Evolutionary conservation across 2,888 invertebrate genomes (phyloP), one percentile per base, ranked within the genome.

Genomic region (Drosophila flavopinicola): DNA sequence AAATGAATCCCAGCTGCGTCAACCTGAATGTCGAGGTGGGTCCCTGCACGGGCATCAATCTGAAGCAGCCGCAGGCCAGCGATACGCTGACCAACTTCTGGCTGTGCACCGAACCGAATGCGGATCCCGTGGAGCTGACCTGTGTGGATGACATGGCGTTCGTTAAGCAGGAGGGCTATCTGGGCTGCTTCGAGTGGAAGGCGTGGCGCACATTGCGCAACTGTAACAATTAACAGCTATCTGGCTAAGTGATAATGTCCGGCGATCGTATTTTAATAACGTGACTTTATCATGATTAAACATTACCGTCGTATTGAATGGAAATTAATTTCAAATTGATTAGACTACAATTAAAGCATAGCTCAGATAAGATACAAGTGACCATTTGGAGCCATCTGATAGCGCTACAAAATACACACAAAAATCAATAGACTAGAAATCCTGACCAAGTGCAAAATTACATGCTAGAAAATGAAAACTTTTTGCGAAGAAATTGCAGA

Each of bases 261-360:
- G 42, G 11, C 32, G 25, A 59, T 20, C 20, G 51, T 57, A 51
- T 56, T 77, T 73, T 70, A 73, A 79, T 78, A 67, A 60, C 11
- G 15, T 24, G 17, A 35, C 37, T 44, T 71, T 75, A 78, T 82
- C 79, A 47, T 58, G 78, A 83, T 76, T 83, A 44, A 68, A 69
- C 54, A 49, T 54, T 56, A 56, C 52, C 47, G 37, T 52, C 47
- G 37, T 52, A 56, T 53, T 67, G 56, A 60, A 58, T 60, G 39
- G 48, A 64, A 66, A 75, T 82, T 72, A 51, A 64, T 54, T 75
- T 68, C 24, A 65, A 66, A 72, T 66, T 80, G 79, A 78, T 85
- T 78, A 69, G 15, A 61, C 72, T 64, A 52, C 66, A 75, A 78
- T 69, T 61, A 59, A 69, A 11, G 6, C 6, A 17, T 10, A 24